A percentile compares a stretch with the other conserved stretches of the same genome.
These are phyloP conservation scores for Hemiscyllium ocellatum DNA, from an alignment of 2,113 vertebrate genomes.

Conservation along the genomic window DNA sequence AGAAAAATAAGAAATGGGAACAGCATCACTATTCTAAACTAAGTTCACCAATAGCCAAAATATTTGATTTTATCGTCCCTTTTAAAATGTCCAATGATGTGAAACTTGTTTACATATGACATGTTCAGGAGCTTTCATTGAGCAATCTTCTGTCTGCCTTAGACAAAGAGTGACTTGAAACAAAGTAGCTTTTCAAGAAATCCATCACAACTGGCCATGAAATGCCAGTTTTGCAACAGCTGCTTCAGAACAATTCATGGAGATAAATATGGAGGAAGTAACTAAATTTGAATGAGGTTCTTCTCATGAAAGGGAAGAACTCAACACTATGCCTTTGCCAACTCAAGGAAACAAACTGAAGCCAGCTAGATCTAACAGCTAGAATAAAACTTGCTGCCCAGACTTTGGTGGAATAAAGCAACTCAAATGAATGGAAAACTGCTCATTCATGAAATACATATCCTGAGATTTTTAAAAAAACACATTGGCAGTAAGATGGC, in stretches of 20 bases:
- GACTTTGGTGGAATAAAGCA: neutral
- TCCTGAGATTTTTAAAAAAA: slow-evolving; percentile 28
- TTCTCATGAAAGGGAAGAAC: neutral
- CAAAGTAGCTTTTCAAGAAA: neutral
- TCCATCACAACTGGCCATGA: neutral
- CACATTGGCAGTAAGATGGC: neutral
- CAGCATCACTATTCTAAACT: neutral
- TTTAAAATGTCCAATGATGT: neutral
- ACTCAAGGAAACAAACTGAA: neutral
- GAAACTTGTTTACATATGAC: neutral
- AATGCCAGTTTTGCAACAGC: neutral
- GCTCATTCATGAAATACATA: neutral
- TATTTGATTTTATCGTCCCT: neutral
- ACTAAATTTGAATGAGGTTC: too few relatives aligned
- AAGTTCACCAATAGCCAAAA: neutral
- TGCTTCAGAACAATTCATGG: neutral
- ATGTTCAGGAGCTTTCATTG: neutral
- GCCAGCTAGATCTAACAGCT: neutral
- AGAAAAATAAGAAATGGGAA: neutral
- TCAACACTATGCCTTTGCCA: neutral
- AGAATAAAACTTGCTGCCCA: neutral
- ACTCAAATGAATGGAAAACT: neutral
- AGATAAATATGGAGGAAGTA: neutral
- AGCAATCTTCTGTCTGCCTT: neutral
- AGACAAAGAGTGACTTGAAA: neutral